phyloP scores from a whole-genome alignment of 1,140 invertebrate genomes.

The Drosophila lacteicornis region DNA sequence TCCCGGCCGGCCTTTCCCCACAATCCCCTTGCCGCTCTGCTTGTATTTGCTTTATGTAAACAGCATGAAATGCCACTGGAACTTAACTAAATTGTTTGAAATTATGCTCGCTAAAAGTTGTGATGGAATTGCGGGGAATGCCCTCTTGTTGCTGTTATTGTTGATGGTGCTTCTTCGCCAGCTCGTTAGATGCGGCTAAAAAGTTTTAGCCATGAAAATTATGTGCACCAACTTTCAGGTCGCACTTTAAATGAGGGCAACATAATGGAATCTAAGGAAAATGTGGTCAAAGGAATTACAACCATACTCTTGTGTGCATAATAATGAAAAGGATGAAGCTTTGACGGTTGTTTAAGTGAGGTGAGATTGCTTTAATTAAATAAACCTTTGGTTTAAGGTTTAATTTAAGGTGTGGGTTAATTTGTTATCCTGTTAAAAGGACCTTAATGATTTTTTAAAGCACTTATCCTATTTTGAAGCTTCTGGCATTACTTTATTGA shows the following conservation, averaged over 20 bases:
- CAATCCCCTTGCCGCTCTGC: not conserved
- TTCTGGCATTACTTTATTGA: not conserved
- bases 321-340: not conserved
- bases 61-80: constrained; percentile 63
- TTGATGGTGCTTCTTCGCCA: not conserved
- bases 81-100: constrained; percentile 69
- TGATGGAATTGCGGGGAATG: constrained; percentile 10
- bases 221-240: constrained; percentile 19
- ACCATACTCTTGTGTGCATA: constrained; percentile 10
- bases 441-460: too few relatives aligned
- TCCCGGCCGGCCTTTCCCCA: not conserved
- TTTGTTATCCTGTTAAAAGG: not conserved
- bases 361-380: not conserved
- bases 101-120: constrained; percentile 53
- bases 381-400: not conserved
- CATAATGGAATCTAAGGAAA: constrained; percentile 13
- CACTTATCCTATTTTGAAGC: too few relatives aligned
- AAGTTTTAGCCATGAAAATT: constrained; percentile 22
- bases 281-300: constrained; percentile 11
- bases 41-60: constrained; percentile 57
- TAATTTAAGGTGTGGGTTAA: not conserved
- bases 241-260: constrained; percentile 9
- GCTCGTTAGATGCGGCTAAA: constrained; percentile 26
- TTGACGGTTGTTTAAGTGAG: not conserved
- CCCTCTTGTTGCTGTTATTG: not conserved